phyloP scores from a whole-genome alignment of 2,797 vertebrate species.

The Enoplosus armatus region DNA sequence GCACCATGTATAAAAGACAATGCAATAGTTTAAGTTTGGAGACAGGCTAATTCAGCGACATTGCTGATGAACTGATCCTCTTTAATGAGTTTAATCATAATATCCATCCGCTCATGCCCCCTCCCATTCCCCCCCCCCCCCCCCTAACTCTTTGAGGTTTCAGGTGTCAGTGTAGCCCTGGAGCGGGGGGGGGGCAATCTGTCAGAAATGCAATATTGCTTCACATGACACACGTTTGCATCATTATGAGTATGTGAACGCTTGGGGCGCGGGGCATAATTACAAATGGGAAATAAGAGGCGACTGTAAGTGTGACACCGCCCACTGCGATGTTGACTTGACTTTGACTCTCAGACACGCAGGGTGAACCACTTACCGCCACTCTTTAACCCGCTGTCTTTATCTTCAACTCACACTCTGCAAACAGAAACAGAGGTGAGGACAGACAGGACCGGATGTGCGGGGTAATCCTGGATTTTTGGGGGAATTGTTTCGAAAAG shows the following conservation, averaged over 20 bases:
- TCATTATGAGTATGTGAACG: constrained; percentile 41
- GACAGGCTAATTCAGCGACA: constrained; percentile 14
- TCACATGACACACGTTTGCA: constrained; percentile 55
- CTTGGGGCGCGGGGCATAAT: constrained; percentile 56
- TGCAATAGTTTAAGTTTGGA: neutral
- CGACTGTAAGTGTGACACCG: constrained; percentile 43
- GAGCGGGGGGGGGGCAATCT: constrained; percentile 28
- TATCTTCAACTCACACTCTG: neutral
- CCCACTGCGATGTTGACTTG: constrained; percentile 2
- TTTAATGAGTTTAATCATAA: constrained; percentile 32
- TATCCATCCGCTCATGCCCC: neutral
- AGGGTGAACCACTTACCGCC: too few species aligned
- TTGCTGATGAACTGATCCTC: constrained; percentile 3
- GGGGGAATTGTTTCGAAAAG: neutral
- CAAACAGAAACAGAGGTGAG: too few species aligned
- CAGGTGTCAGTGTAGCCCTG: constrained; percentile 18
- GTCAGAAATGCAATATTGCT: constrained; percentile 57
- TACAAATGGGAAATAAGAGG: constrained; percentile 66
- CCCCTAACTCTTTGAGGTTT: constrained; percentile 4
- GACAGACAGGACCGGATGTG: neutral
- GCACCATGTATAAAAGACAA: neutral
- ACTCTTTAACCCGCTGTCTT: neutral
- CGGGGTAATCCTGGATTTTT: neutral
- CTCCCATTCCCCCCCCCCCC: neutral
- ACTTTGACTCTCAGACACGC: constrained; percentile 16